phyloP scores from a whole-genome alignment of 2,888 invertebrate species.

The Pandemis cinnamomeana region DNA sequence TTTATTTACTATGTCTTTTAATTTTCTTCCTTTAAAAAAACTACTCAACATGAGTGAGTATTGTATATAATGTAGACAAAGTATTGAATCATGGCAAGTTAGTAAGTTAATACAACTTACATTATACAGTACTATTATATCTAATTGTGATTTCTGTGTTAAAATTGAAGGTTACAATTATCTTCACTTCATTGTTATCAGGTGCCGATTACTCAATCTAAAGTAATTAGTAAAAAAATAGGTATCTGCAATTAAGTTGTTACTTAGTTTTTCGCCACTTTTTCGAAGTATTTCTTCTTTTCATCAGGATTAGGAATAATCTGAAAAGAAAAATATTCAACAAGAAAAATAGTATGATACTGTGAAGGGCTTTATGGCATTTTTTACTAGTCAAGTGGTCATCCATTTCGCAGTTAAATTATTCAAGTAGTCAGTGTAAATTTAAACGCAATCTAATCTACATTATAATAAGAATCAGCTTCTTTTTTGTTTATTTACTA shows the following conservation, averaged over 20 bases:
- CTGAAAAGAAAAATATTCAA: conserved; percentile 79
- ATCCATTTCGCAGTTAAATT: neutral
- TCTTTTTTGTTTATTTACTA: too few relatives aligned
- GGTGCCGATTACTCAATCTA: conserved; percentile 9
- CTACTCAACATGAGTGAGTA: neutral
- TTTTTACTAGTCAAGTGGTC: neutral
- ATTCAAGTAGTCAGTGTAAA: neutral
- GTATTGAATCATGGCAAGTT: neutral
- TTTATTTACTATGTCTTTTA: too few relatives aligned
- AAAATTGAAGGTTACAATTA: conserved; percentile 14
- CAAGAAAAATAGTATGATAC: neutral
- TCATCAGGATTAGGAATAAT: conserved; percentile 92
- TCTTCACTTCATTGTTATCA: conserved; percentile 22
- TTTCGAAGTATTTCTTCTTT: conserved; percentile 92
- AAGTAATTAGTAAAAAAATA: conserved; percentile 16
- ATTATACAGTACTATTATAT: neutral
- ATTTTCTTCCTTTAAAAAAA: neutral
- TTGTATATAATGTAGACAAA: neutral
- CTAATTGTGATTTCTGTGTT: conserved; percentile 26
- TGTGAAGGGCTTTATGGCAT: neutral
- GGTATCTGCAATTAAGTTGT: neutral
- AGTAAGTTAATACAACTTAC: neutral
- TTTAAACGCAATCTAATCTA: too few relatives aligned
- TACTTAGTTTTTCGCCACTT: conserved; percentile 80
- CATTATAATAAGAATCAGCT: too few relatives aligned